Conservation (phyloP, 2,888 invertebrate genomes). For the Heliconius ismenius region DNA sequence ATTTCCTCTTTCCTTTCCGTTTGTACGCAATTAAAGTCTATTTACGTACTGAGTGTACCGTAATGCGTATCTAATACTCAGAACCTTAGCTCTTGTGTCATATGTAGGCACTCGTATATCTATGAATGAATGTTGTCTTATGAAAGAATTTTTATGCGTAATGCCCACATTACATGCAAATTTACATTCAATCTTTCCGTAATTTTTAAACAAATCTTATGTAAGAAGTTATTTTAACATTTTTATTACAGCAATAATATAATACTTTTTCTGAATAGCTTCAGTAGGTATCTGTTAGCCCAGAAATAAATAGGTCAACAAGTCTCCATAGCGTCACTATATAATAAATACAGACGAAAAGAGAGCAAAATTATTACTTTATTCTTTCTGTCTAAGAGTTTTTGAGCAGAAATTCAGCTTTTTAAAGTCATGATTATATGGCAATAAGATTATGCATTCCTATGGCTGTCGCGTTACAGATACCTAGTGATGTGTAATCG, state of each 20-base stretch:
- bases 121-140: neutral
- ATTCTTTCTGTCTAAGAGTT: neutral
- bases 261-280: neutral
- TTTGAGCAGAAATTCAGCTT: conserved; percentile 10
- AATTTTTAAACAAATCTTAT: neutral
- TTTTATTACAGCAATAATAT: too few species aligned
- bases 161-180: neutral
- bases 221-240: neutral
- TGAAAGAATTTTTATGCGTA: neutral
- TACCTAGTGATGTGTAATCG: conserved; percentile 31
- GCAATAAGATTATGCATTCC: conserved; percentile 33
- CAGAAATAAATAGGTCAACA: too few species aligned
- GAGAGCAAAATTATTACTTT: neutral
- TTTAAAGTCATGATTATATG: conserved; percentile 19
- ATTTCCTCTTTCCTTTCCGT: conserved; percentile 44
- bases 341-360: neutral
- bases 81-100: conserved; percentile 3
- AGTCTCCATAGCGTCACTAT: neutral
- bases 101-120: neutral
- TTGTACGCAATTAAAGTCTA: conserved; percentile 43
- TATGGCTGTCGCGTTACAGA: conserved; percentile 35
- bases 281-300: neutral
- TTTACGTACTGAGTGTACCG: conserved; percentile 36
- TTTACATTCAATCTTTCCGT: conserved; percentile 2
- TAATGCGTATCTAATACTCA: conserved; percentile 41